phyloP scores from a whole-genome alignment of 2,888 invertebrate genomes.

The Stratiomys singularior region DNA sequence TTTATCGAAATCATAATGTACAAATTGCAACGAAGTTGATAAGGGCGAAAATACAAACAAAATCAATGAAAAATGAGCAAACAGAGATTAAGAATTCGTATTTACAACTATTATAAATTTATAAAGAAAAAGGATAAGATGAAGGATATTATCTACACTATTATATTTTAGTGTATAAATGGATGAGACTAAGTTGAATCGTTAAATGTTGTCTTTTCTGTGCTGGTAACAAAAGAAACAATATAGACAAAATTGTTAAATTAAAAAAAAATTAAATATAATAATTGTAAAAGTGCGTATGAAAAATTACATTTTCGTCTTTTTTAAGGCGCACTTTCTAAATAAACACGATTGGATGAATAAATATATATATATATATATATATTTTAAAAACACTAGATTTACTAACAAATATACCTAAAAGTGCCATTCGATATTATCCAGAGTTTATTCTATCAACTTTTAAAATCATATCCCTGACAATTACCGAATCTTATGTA shows the following conservation, averaged over 20 bases:
- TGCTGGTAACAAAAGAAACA: no score
- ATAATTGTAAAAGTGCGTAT: neutral
- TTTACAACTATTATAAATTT: conserved; percentile 20
- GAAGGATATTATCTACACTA: conserved; percentile 27
- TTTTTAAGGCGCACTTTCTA: conserved; percentile 19
- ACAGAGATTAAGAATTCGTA: neutral
- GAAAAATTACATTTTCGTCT: conserved; percentile 24
- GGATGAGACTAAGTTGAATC: neutral
- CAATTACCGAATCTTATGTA: conserved; percentile 6
- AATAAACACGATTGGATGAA: conserved; percentile 3
- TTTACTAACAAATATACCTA: conserved; percentile 42
- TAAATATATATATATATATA: neutral
- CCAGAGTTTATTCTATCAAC: conserved; percentile 39
- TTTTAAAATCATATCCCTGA: conserved; percentile 37
- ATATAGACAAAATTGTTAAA: no score
- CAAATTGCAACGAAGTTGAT: conserved; percentile 42
- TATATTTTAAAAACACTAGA: conserved; percentile 34
- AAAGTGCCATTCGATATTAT: conserved; percentile 46
- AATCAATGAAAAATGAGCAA: conserved; percentile 15
- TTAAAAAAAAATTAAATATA: no score
- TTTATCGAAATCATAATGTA: conserved; percentile 45
- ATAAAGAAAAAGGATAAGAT: neutral
- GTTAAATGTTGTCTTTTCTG: no score
- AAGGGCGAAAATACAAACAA: neutral
- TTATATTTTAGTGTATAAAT: neutral